Evolutionary conservation across 1,140 invertebrate genomes (phyloP).

Genomic region (Heliconius nattereri): DNA sequence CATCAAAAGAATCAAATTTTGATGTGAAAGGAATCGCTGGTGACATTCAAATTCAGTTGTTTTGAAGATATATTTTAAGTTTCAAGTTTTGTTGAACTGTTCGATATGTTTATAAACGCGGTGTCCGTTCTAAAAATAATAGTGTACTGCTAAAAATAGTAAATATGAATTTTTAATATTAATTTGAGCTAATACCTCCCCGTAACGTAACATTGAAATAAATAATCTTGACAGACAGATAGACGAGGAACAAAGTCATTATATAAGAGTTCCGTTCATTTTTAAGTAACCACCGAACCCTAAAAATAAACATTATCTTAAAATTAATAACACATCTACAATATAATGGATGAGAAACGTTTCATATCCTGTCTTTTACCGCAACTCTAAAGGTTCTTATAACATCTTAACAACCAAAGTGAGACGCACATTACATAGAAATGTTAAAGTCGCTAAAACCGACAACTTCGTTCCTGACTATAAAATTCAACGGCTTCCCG

Average conservation of each 20-base stretch:
- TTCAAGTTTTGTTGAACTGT: background rate
- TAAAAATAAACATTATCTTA: background rate
- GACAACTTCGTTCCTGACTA: slow-evolving; percentile 43
- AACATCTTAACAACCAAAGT: slow-evolving; percentile 1
- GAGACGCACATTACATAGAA: slow-evolving; percentile 17
- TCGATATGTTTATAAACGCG: too few species aligned
- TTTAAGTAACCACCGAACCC: too few species aligned
- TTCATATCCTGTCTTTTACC: slow-evolving; percentile 9
- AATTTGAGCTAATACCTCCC: too few species aligned
- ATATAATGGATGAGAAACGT: background rate
- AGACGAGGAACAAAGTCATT: too few species aligned
- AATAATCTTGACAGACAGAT: too few species aligned
- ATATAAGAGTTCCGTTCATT: too few species aligned
- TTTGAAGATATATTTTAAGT: background rate
- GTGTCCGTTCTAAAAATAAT: too few species aligned
- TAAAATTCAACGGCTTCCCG: slow-evolving; percentile 44
- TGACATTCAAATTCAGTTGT: background rate
- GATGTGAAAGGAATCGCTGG: background rate
- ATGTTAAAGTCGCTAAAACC: slow-evolving; percentile 42
- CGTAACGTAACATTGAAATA: too few species aligned
- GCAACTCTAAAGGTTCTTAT: background rate
- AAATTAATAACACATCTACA: background rate
- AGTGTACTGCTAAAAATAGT: too few species aligned
- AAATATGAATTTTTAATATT: too few species aligned
- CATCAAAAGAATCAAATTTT: slow-evolving; percentile 20